These are phyloP conservation scores for Pelecanoides urinatrix DNA, from an alignment of 2,113 vertebrate genomes.

Conservation along the genomic window DNA sequence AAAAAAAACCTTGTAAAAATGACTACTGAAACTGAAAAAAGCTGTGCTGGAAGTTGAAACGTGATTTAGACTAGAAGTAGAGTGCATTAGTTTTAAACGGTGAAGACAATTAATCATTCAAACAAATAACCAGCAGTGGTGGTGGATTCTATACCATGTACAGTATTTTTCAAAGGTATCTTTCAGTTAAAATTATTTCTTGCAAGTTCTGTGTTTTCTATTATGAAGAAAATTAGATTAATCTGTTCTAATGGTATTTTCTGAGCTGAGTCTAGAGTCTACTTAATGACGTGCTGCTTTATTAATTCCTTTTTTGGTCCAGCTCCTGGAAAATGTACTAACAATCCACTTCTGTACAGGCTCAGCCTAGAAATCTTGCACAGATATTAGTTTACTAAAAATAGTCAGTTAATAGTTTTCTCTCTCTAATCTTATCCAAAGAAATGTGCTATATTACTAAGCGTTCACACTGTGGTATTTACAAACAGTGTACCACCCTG, in stretches of 20 bases:
- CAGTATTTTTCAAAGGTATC: not conserved
- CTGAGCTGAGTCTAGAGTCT: not conserved
- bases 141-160: not conserved
- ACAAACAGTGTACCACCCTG: not conserved
- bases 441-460: not conserved
- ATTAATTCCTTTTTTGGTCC: slow-evolving; percentile 1
- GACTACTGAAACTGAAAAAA: not conserved
- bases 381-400: not conserved
- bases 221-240: not conserved
- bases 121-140: not conserved
- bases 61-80: not conserved
- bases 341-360: not conserved
- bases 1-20: not conserved
- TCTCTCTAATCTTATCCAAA: not conserved
- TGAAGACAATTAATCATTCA: not conserved
- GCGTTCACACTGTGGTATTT: not conserved
- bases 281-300: not conserved
- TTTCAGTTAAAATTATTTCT: not conserved
- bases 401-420: not conserved
- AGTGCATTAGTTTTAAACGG: not conserved
- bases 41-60: not conserved
- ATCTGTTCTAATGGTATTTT: not conserved
- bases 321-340: not conserved
- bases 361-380: not conserved
- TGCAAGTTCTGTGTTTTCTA: not conserved